Percentiles rank a stretch among this genome's conserved stretches.
Conservation (phyloP, 2,113 vertebrate genomes). For the Crocuta crocuta region DNA sequence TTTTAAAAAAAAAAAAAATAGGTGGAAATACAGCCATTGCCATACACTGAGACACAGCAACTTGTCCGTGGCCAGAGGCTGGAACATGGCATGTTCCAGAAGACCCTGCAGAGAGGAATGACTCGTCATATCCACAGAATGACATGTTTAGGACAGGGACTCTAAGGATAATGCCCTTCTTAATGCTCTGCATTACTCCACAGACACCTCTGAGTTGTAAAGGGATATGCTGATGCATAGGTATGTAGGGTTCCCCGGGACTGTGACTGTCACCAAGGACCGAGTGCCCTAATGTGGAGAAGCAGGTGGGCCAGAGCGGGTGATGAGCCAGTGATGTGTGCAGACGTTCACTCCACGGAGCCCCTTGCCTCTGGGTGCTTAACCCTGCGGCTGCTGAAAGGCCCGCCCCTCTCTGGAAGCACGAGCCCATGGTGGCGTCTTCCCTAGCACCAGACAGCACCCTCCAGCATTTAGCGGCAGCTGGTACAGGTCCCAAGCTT, state of each 20-base stretch:
- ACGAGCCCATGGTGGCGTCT: rapidly evolving
- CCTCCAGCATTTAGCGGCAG: background rate
- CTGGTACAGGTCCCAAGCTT: background rate
- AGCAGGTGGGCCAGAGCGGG: background rate
- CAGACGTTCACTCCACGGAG: background rate
- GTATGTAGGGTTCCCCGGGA: background rate
- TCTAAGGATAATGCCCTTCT: background rate
- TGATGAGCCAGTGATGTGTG: background rate
- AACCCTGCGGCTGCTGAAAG: background rate
- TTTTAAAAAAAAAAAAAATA: background rate
- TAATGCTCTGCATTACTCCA: background rate
- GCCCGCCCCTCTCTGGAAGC: too few relatives aligned
- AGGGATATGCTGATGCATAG: background rate
- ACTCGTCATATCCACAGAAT: background rate
- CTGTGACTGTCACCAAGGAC: background rate
- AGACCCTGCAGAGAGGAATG: background rate
- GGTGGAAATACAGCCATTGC: background rate
- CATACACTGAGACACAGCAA: background rate
- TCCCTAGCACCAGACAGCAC: too few relatives aligned
- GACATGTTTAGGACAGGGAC: background rate
- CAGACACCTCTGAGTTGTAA: background rate
- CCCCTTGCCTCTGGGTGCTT: background rate
- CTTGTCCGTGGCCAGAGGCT: background rate
- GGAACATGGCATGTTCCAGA: background rate
- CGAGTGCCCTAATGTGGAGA: background rate